Percentiles rank a stretch among this genome's conserved stretches.
These are phyloP conservation scores for Temnothorax ravouxi DNA, from an alignment of 2,888 invertebrate species.

Conservation along the genomic window DNA sequence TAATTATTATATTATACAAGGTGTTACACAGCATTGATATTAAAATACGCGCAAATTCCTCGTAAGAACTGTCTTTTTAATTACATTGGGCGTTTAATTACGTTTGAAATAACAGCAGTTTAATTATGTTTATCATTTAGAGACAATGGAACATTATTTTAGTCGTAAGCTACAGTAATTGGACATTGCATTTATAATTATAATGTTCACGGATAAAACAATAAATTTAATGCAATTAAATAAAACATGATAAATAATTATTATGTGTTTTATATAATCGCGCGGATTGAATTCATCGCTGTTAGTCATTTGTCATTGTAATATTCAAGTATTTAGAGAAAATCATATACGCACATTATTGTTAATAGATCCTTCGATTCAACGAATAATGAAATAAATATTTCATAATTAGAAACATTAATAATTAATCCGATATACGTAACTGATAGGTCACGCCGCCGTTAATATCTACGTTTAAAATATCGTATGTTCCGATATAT, in stretches of 20 bases:
- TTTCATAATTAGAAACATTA: slow-evolving; percentile 14
- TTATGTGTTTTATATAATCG: neutral
- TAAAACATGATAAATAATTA: slow-evolving; percentile 47
- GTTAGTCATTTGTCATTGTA: slow-evolving; percentile 21
- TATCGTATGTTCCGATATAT: neutral
- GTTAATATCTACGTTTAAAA: slow-evolving; percentile 14
- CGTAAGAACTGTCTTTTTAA: slow-evolving; percentile 50
- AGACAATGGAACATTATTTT: slow-evolving; percentile 39
- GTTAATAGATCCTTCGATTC: slow-evolving; percentile 14
- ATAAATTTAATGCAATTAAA: slow-evolving; percentile 47
- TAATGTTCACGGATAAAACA: slow-evolving; percentile 27
- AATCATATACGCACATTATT: neutral
- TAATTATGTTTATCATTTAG: slow-evolving; percentile 50
- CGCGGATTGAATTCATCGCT: neutral
- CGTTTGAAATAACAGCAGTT: slow-evolving; percentile 40
- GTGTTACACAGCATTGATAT: neutral
- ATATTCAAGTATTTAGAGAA: slow-evolving; percentile 20
- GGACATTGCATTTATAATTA: slow-evolving; percentile 38
- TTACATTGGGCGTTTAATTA: slow-evolving; percentile 37
- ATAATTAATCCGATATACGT: slow-evolving; percentile 19
- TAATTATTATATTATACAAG: slow-evolving; percentile 27
- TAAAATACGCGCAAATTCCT: slow-evolving; percentile 36
- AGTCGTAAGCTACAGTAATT: slow-evolving; percentile 32
- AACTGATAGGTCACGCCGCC: neutral
- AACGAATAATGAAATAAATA: slow-evolving; percentile 1